Base-by-base conservation (phyloP, 2,113 vertebrate genomes). In the Kobus ellipsiprymnus region DNA sequence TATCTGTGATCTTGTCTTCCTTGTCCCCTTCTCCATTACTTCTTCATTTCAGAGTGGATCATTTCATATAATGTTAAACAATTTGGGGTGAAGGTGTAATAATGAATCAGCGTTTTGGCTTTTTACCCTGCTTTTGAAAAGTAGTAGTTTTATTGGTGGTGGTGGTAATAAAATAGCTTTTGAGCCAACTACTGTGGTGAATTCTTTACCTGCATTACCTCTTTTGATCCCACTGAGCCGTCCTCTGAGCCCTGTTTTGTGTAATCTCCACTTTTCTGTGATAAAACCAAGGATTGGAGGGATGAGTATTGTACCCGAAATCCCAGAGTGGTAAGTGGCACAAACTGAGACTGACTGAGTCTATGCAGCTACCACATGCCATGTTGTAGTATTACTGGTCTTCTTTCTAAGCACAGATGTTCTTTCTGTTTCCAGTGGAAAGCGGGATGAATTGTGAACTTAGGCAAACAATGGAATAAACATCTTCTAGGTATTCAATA, bases 1-100 rank as follows among this genome's bases (percentile, higher is more conserved):
- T 78, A 40, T 33, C 27, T 89, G 21, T 55, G 64, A 71, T 29
- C 48, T 6, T 10, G 27, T 10, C 27, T n/a, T 50, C 7, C 3
- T 29, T 4, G 77, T 6, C 4, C 13, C 7, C n/a, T 91, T 91
- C 15, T 44, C 54, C 21, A 71, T 93, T 46, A 30, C 29, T n/a
- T 93, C 91, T 85, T 19, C 16, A 90, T 74, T 94, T 74, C 46
- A 77, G 48, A 78, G 25, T 78, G 74, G 27, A 86, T 84, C 84
- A 60, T 64, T 64, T 57, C 21, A 27, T 23, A 17, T 8, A 48
- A 52, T 81, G 94, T 44, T 33, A 57, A 54, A 62, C 59, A 52
- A 40, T 71, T 87, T 60, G 81, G 82, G 87, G 19, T 84, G 54
- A 48, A 71, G 10, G 5, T 55, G 0, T 67, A 57, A 33, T 87